Evolutionary conservation across 2,797 vertebrate species (phyloP).

Genomic region (Cirrhinus molitorella): DNA sequence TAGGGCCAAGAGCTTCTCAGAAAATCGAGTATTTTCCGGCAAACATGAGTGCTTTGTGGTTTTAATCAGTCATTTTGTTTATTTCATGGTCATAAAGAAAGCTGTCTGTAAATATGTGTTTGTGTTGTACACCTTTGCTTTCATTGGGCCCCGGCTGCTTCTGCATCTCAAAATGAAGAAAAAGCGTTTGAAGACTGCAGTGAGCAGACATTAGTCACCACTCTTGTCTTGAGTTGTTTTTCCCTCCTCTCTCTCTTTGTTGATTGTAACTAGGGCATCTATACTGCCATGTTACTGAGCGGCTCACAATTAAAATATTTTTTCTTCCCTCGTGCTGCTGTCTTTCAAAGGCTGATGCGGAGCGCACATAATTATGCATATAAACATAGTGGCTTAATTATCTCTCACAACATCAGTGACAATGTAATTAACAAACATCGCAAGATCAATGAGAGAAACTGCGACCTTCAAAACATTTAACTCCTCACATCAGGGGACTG

Average conservation of each 20-base stretch:
- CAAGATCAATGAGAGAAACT: constrained; percentile 99
- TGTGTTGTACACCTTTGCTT: constrained; percentile 72
- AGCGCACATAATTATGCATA: constrained; percentile 99
- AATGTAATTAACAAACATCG: constrained; percentile 99
- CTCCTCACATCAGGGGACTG: constrained; percentile 81
- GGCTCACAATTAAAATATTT: constrained; percentile 85
- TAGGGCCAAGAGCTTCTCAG: constrained; percentile 75
- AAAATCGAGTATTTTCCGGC: constrained; percentile 73
- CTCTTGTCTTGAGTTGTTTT: constrained; percentile 74
- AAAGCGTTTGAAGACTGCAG: constrained; percentile 73
- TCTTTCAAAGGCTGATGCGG: constrained; percentile 93
- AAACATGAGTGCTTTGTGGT: constrained; percentile 74
- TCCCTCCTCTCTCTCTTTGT: constrained; percentile 77
- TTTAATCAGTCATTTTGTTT: constrained; percentile 82
- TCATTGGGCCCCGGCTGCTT: constrained; percentile 61
- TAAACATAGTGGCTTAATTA: constrained; percentile 99
- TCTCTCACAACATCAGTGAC: constrained; percentile 99
- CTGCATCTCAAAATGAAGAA: constrained; percentile 73
- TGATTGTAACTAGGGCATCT: constrained; percentile 89
- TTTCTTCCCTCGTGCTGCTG: constrained; percentile 73
- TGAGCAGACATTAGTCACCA: constrained; percentile 75
- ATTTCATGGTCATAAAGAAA: constrained; percentile 70
- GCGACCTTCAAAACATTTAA: constrained; percentile 98
- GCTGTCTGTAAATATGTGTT: constrained; percentile 76
- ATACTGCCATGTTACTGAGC: constrained; percentile 82